Evolutionary conservation across 2,797 vertebrate species (phyloP).

Genomic region (Pagetopsis macropterus): DNA sequence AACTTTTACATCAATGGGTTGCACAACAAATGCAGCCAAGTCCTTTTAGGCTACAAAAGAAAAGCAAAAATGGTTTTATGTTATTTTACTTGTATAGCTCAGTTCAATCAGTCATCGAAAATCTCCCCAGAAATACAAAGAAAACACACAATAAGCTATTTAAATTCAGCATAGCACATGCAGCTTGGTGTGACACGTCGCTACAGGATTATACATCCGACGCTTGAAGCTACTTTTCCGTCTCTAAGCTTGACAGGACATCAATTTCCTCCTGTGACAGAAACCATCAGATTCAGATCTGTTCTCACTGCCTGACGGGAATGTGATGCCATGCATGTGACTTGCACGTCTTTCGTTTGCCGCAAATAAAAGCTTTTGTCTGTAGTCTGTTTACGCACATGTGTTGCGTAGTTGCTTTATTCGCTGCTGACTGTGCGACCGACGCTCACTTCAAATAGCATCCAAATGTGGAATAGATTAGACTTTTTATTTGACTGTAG

Average conservation of each 20-base stretch:
- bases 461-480: constrained; percentile 13
- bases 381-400: constrained; percentile 1
- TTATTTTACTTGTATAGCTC: background rate
- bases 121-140: background rate
- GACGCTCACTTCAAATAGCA: constrained; percentile 24
- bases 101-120: background rate
- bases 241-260: background rate
- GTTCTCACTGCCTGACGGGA: constrained; percentile 27
- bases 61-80: too few relatives aligned
- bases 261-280: constrained; percentile 1
- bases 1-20: too few relatives aligned
- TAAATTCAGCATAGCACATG: background rate
- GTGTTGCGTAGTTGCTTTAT: constrained; percentile 1
- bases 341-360: constrained; percentile 22
- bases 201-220: background rate
- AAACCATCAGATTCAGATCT: constrained; percentile 29
- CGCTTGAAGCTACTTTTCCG: background rate
- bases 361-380: constrained; percentile 2
- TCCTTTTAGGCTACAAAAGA: too few relatives aligned
- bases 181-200: background rate
- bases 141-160: background rate
- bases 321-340: constrained; percentile 50
- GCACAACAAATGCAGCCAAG: too few relatives aligned
- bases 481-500: constrained; percentile 4
- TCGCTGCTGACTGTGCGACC: background rate